Conservation (phyloP, 2,113 vertebrate species). For the Pithys albifrons region DNA sequence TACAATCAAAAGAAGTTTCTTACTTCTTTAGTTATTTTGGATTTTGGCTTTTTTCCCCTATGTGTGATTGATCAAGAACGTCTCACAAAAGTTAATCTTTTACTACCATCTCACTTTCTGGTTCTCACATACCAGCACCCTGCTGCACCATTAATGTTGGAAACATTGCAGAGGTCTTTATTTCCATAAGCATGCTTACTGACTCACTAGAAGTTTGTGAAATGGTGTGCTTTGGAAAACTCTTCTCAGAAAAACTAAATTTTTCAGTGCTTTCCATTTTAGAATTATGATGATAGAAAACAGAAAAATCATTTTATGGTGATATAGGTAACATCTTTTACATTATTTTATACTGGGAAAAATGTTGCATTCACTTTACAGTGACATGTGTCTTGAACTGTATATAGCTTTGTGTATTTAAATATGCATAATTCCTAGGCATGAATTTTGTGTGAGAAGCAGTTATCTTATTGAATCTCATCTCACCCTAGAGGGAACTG, state of each 20-base stretch:
- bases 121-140: not conserved
- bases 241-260: not conserved
- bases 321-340: not conserved
- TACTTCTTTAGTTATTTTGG: not conserved
- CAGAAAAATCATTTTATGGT: not conserved
- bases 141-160: not conserved
- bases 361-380: not conserved
- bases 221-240: not conserved
- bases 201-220: not conserved
- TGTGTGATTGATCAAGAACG: not conserved
- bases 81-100: not conserved
- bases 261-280: not conserved
- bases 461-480: not conserved
- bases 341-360: not conserved
- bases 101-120: not conserved
- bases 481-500: not conserved
- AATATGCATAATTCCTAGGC: not conserved
- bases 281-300: not conserved
- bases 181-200: not conserved
- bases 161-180: not conserved
- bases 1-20: not conserved
- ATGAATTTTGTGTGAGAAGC: not conserved
- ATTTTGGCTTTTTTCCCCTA: not conserved
- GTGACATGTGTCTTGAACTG: not conserved
- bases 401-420: not conserved